Base-by-base conservation (phyloP, 2,113 vertebrate species). In the Hipposideros armiger region DNA sequence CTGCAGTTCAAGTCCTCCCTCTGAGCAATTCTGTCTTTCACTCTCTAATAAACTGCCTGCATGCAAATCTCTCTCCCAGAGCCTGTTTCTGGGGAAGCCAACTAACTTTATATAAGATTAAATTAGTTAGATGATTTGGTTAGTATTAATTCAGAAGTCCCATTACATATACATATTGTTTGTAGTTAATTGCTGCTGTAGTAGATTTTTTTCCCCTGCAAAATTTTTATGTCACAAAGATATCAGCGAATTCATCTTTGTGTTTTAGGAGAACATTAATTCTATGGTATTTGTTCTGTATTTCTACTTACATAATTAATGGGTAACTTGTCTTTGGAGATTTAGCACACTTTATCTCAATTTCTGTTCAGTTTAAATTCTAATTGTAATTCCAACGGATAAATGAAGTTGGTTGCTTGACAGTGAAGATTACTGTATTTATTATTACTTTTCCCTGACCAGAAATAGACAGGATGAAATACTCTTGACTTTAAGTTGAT, bases 261-360 rank as follows among this genome's bases (percentile, higher is more conserved):
- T 67, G 69, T 91, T 74, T 84, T 47, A 70, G 20, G 40, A 64
- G 24, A 1, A 80, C 84, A 45, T 30, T 74, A 87, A 94, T 87
- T 94, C 80, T 74, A n/a, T 22, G 13, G 19, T 17, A 67, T 92
- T 96, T 69, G 26, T 85, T 96, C 60, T 88, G 15, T 72, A 66
- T 86, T 88, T 87, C 56, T 73, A 66, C 22, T 93, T 89, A 72
- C 6, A 10, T 22, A 91, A 80, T 87, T 84, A 90, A 87, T 94
- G 69, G 77, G 4, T 93, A 66, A 67, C 7, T 83, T 93, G 58
- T 15, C 54, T 83, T 85, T 66, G 62, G 40, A 22, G 7, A 94
- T 76, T 85, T 91, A 28, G 8, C 81, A 70, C 5, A 81, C 11
- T 78, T 54, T 81, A 54, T 76, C 32, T 88, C 40, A 94, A 66